phyloP scores from a whole-genome alignment of 2,888 invertebrate species.

The Oscheius sp. region DNA sequence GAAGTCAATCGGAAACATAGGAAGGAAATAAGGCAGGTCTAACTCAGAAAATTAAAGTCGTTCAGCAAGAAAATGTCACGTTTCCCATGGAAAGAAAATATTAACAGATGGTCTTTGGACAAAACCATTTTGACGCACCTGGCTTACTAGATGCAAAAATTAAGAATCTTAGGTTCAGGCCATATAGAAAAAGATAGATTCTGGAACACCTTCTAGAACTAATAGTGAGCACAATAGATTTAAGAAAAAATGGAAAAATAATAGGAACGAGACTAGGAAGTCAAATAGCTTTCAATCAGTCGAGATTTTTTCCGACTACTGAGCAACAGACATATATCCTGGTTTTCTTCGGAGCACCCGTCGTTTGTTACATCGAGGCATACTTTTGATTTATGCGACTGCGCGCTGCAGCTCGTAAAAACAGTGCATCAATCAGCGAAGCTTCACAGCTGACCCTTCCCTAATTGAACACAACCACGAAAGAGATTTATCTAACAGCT shows the following conservation, averaged over 20 bases:
- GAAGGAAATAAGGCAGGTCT: too few species aligned
- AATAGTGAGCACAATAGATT: too few species aligned
- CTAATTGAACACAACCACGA: conserved; percentile 31
- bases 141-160: too few species aligned
- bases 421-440: conserved; percentile 31
- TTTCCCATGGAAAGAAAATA: too few species aligned
- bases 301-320: background rate
- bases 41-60: too few species aligned
- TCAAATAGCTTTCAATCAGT: background rate
- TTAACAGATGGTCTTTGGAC: too few species aligned
- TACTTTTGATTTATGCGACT: conserved; percentile 33
- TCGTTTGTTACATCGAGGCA: conserved; percentile 33
- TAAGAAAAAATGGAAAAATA: too few species aligned
- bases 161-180: too few species aligned
- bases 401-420: conserved; percentile 28
- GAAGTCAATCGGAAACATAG: too few species aligned
- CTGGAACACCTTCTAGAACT: background rate
- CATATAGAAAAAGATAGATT: background rate
- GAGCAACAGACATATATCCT: conserved; percentile 13
- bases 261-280: too few species aligned
- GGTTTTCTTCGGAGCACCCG: conserved; percentile 18
- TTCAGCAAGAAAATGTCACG: too few species aligned
- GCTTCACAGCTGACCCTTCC: conserved; percentile 22
- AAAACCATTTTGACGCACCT: too few species aligned
- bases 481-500: conserved; percentile 23